Evolutionary conservation across 64 coral and sea anemone genomes (phyloP), one percentile per base, ranked within the genome.

Genomic region (Platygyra sinensis): DNA sequence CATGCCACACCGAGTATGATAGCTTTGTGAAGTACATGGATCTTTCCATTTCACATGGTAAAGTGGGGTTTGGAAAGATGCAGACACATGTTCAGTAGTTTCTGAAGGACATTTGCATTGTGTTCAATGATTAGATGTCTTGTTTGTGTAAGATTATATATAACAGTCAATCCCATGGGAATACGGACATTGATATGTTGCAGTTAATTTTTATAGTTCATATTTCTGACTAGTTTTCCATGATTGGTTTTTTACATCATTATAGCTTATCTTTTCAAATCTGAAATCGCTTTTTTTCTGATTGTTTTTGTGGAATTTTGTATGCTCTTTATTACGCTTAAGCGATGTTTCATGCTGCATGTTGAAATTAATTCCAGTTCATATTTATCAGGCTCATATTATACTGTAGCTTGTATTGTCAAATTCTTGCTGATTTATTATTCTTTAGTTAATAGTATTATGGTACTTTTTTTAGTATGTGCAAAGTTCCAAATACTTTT

Each of bases 61-160:
- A 89, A 89, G 87, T 89, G 25, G 74, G 87, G 72, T 89, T 89
- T 79, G 87, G 87, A 30, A 89, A 89, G 87, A 89, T 89, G 74
- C 79, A 78, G 74, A 64, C 3, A 24, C 59, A 30, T 83, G 42
- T 76, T 63, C 84, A 5, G 67, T 25, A 76, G 73, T 76, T 76
- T 76, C 31, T 76, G 73, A 76, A 76, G 73, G 73, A 76, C 73
- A 76, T 72, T 72, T 72, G 71, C 71, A 72, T 72, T 72, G 73
- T 42, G 30, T 76, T 38, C 30, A 8, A 10, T 76, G 33, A 76
- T 76, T n/a, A 2, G 32, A 76, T 76, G 30, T 20, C 46, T 76
- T 76, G 73, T 76, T 76, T 76, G 73, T 76, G 1, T 76, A n/a
- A n/a, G n/a, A n/a, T n/a, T n/a, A n/a, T n/a, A n/a, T n/a, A n/a